Conservation (phyloP, 2,113 vertebrate species). For the Bos javanicus region DNA sequence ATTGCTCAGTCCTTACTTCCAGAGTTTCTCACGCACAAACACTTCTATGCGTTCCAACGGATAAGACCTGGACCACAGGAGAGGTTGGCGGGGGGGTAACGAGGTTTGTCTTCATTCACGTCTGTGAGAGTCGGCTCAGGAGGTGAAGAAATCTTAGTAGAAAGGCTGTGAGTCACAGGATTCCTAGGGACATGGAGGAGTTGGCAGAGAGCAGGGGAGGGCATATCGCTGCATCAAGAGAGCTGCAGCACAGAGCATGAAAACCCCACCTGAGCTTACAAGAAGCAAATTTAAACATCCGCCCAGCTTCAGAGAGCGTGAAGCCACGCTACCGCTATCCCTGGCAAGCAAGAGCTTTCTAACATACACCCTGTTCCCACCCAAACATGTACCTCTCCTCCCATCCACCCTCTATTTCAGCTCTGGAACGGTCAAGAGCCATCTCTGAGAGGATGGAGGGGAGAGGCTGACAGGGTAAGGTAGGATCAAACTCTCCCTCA, state of each 20-base stretch:
- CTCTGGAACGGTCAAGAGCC: not conserved
- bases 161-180: not conserved
- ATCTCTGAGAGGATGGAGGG: not conserved
- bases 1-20: not conserved
- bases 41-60: rapidly evolving
- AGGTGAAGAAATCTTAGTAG: not conserved
- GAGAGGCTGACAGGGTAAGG: not conserved
- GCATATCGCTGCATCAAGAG: not conserved
- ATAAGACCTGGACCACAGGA: not conserved
- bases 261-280: not conserved
- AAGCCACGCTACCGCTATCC: not conserved
- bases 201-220: not conserved
- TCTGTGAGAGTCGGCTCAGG: not conserved
- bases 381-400: not conserved
- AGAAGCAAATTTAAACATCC: not conserved
- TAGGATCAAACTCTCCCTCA: not conserved
- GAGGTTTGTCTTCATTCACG: not conserved
- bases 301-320: not conserved
- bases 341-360: not conserved
- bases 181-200: not conserved
- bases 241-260: not conserved
- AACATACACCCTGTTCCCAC: not conserved
- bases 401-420: not conserved
- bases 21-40: not conserved
- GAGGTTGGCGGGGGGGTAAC: not conserved